Conservation (phyloP, 2,797 vertebrate genomes). For the Micrastur ruficollis region DNA sequence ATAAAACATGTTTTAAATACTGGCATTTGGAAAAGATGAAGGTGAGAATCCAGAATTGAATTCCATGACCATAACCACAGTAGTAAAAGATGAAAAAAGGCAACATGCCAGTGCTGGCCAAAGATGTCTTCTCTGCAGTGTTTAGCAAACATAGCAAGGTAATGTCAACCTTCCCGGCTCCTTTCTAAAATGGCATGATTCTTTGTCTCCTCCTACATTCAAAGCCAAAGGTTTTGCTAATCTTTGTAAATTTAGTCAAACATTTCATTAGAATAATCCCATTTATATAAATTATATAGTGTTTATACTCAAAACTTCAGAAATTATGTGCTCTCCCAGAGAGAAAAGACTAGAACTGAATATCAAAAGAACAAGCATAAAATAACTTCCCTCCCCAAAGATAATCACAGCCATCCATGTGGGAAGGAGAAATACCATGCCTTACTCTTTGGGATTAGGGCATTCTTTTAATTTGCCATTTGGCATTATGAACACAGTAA, state of each 20-base stretch:
- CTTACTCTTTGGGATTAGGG: slow-evolving; percentile 55
- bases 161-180: not conserved
- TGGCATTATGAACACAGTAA: slow-evolving; percentile 53
- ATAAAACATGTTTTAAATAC: not conserved
- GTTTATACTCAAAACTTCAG: not conserved
- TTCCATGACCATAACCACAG: slow-evolving; percentile 72
- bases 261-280: not conserved
- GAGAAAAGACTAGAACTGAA: not conserved
- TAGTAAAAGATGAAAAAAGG: slow-evolving; percentile 82
- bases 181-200: not conserved
- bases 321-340: not conserved
- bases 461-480: slow-evolving; percentile 59
- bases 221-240: not conserved
- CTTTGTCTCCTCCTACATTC: not conserved
- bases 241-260: not conserved
- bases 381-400: not conserved
- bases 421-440: slow-evolving; percentile 54
- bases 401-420: slow-evolving; percentile 4
- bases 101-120: slow-evolving; percentile 77
- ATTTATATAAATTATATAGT: not conserved
- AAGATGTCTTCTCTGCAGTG: slow-evolving; percentile 76
- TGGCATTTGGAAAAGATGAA: slow-evolving; percentile 76
- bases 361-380: not conserved
- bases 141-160: slow-evolving; percentile 83
- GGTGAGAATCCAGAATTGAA: slow-evolving; percentile 51